phyloP scores from a whole-genome alignment of 2,888 invertebrate species.

The Coecobrya sp. region DNA sequence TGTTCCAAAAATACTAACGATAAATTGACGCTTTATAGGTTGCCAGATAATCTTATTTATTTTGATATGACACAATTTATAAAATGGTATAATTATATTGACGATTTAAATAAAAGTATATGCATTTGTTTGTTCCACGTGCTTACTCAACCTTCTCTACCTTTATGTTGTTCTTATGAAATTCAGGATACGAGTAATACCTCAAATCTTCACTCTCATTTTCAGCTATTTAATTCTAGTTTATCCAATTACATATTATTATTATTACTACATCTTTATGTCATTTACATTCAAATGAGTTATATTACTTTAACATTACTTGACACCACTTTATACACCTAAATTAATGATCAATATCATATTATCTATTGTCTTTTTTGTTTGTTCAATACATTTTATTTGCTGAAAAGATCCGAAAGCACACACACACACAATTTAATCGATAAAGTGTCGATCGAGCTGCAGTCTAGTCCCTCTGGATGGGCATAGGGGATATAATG shows the following conservation, averaged over 20 bases:
- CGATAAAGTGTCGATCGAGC: constrained; percentile 57
- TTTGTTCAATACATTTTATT: constrained; percentile 48
- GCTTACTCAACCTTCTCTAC: no score
- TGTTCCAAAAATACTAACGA: neutral
- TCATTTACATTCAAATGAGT: neutral
- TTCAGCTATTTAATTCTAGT: no score
- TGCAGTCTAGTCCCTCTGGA: constrained; percentile 1
- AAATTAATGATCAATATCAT: neutral
- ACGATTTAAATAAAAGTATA: no score
- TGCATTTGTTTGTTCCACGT: no score
- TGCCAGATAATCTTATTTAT: neutral
- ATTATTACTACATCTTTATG: no score
- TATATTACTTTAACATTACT: neutral
- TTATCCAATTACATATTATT: no score
- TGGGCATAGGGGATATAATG: neutral
- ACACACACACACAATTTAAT: constrained; percentile 42
- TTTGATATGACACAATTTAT: no score
- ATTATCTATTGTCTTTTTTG: neutral
- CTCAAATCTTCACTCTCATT: no score
- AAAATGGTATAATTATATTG: no score
- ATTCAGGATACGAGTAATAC: no score
- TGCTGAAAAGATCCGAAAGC: constrained; percentile 15
- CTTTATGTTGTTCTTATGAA: no score
- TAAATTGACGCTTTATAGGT: no score
- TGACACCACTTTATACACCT: neutral